Conservation (phyloP, 2,113 vertebrate genomes). For the Ellobius talpinus region DNA sequence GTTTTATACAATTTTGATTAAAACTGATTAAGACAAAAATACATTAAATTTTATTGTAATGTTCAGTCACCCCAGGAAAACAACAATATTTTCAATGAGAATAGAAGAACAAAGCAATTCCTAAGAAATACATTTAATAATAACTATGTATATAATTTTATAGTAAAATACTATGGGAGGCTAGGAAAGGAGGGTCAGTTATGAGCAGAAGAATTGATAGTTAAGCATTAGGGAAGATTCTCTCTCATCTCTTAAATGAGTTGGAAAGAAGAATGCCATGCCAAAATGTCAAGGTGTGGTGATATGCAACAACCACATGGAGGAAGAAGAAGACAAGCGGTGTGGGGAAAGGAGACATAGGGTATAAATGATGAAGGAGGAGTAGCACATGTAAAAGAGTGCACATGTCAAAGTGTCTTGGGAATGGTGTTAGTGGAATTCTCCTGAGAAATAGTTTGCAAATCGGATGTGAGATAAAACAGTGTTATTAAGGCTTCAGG, state of each 20-base stretch:
- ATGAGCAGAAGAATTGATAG: background rate
- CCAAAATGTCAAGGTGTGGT: rapidly evolving
- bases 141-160: background rate
- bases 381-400: background rate
- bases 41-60: constrained; percentile 17
- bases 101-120: background rate
- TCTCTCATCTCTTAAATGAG: background rate
- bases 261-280: background rate
- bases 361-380: background rate
- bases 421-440: background rate
- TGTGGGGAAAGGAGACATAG: background rate
- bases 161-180: background rate
- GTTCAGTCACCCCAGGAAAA: constrained; percentile 21
- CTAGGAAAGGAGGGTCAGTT: background rate
- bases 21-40: background rate
- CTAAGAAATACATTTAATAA: constrained; percentile 12
- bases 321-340: background rate
- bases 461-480: background rate
- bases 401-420: background rate
- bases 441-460: background rate
- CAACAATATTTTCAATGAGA: background rate
- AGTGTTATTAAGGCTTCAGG: background rate
- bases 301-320: no score
- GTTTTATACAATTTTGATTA: background rate
- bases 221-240: background rate